Evolutionary conservation across 2,113 vertebrate species (phyloP).

Genomic region (Brachypodius melanocephalos): DNA sequence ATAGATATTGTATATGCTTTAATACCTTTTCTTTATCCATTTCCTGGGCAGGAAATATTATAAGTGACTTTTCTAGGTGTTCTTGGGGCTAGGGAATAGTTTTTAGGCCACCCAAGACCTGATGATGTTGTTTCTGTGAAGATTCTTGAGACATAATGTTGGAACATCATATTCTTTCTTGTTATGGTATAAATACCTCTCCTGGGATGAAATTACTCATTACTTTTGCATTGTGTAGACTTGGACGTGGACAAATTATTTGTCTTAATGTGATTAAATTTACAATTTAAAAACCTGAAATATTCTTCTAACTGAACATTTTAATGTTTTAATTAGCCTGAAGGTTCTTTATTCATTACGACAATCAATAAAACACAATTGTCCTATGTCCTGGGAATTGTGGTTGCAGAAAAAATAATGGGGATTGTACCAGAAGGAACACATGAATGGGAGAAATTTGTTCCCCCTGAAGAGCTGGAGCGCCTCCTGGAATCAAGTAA

Average conservation of each 20-base stretch:
- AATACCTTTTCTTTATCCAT: neutral
- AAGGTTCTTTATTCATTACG: slow-evolving; percentile 92
- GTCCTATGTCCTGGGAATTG: slow-evolving; percentile 87
- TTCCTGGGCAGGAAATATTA: neutral
- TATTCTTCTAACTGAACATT: neutral
- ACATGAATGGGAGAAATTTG: slow-evolving; percentile 95
- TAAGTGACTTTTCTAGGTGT: neutral
- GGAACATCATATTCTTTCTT: neutral
- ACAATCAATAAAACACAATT: slow-evolving; percentile 92
- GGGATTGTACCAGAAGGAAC: slow-evolving; percentile 89
- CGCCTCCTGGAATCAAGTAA: slow-evolving; percentile 87
- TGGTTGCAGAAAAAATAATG: slow-evolving; percentile 85
- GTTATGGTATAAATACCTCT: neutral
- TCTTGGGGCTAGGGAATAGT: neutral
- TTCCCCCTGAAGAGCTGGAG: slow-evolving; percentile 87
- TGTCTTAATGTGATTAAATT: neutral
- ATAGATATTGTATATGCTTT: neutral
- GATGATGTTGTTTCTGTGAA: neutral
- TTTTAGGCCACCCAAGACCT: neutral
- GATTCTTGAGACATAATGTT: neutral
- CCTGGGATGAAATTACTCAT: neutral
- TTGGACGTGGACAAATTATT: neutral
- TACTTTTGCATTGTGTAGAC: neutral
- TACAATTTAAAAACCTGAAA: neutral
- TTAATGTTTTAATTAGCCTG: slow-evolving; percentile 73